phyloP scores from a whole-genome alignment of 2,888 invertebrate species.

The Cheilosia soror region DNA sequence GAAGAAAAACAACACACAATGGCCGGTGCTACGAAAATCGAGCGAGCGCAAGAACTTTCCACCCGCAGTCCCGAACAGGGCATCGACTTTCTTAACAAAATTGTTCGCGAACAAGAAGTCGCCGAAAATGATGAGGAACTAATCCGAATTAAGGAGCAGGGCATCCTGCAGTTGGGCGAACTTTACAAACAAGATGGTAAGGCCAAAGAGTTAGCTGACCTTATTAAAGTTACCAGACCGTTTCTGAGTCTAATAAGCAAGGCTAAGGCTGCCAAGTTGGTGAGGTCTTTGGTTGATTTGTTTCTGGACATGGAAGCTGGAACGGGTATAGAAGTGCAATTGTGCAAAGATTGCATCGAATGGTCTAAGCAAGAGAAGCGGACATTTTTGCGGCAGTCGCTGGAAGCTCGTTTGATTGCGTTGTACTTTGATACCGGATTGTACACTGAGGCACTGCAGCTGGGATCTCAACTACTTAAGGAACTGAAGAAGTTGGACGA shows the following conservation, averaged over 20 bases:
- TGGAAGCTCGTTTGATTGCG: constrained; percentile 97
- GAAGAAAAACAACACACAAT: constrained; percentile 83
- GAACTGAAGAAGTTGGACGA: constrained; percentile 99
- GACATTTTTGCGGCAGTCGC: constrained; percentile 97
- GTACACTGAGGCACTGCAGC: constrained; percentile 92
- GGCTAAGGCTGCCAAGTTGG: constrained; percentile 99
- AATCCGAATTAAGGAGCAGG: constrained; percentile 96
- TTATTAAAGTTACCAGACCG: constrained; percentile 97
- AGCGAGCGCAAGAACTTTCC: constrained; percentile 91
- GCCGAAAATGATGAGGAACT: constrained; percentile 94
- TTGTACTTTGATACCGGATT: constrained; percentile 96
- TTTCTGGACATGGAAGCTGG: constrained; percentile 98
- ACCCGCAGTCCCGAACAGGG: constrained; percentile 90
- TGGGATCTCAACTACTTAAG: constrained; percentile 94
- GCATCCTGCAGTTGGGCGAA: constrained; percentile 96
- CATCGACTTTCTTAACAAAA: constrained; percentile 90
- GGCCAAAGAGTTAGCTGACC: constrained; percentile 94
- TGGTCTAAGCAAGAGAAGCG: constrained; percentile 99
- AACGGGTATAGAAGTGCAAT: constrained; percentile 96
- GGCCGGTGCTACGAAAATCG: constrained; percentile 96
- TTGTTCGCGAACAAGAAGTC: constrained; percentile 90
- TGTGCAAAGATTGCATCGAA: constrained; percentile 99
- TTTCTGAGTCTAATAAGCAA: constrained; percentile 98
- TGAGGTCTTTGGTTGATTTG: constrained; percentile 97
- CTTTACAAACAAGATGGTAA: constrained; percentile 96